Conservation (phyloP, 2,113 vertebrate species). For the Dicerorhinus sumatrensis region DNA sequence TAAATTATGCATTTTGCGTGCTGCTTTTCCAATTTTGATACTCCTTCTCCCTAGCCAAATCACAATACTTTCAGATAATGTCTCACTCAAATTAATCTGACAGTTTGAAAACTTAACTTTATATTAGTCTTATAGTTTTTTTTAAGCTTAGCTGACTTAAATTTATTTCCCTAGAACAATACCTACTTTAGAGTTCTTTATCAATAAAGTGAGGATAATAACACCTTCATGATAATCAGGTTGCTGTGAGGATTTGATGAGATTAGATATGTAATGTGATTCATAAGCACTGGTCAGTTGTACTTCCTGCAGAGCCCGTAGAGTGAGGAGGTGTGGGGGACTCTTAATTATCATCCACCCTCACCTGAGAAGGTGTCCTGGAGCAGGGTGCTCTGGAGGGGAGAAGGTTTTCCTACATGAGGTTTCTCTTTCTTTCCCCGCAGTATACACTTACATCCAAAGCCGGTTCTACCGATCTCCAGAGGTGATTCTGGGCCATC, state of each 20-base stretch:
- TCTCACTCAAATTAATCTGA: neutral
- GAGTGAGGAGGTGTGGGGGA: neutral
- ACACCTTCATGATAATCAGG: neutral
- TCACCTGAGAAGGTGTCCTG: neutral
- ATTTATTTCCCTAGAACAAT: neutral
- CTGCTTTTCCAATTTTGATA: neutral
- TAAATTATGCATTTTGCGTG: neutral
- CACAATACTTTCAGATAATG: neutral
- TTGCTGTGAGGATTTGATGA: neutral
- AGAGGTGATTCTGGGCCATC: slow-evolving; percentile 96
- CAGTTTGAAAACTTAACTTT: slow-evolving; percentile 12
- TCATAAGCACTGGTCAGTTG: neutral
- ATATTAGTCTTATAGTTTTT: neutral
- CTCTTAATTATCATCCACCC: no score
- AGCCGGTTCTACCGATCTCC: slow-evolving; percentile 97
- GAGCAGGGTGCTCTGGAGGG: neutral
- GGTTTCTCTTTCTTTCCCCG: neutral
- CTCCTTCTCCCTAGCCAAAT: neutral
- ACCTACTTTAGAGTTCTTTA: neutral
- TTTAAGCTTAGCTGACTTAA: neutral
- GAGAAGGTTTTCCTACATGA: neutral
- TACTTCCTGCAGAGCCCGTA: neutral
- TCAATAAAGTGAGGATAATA: neutral
- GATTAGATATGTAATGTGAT: neutral
- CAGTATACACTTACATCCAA: slow-evolving; percentile 97